Evolutionary conservation across 2,888 invertebrate genomes (phyloP), one percentile per base, ranked within the genome.

Genomic region (Pimpla rufipes): DNA sequence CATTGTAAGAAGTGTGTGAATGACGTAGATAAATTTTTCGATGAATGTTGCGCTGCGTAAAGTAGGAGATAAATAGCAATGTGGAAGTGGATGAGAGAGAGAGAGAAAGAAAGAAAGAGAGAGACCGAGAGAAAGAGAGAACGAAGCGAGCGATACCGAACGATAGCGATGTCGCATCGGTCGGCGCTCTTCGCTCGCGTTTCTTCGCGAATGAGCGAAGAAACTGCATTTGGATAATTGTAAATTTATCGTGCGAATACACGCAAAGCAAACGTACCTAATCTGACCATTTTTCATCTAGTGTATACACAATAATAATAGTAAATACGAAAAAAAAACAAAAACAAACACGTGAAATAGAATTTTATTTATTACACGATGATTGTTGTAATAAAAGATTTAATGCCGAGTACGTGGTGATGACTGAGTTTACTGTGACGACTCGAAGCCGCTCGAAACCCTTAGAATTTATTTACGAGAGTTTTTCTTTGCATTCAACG

Each of bases 271-370:
- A 81, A 77, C 77, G 71, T 81, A 77, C 67, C 81, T 62, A 81
- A 81, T 59, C 71, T 73, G 81, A 81, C 73, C 76, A 77, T 59
- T 81, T 81, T 81, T 81, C 81, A 77, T 77, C 71, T 67, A 81
- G 50, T 81, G 81, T 81, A 81, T 73, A 76, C 71, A 73, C 71
- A 71, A 83, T 81, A 76, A 80, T 77, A 80, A 83, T 83, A 74
- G 70, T 76, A 78, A 45, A 37, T 68, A 70, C 45, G 59, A 71
- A 66, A 57, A 75, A 21, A 50, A 80, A 50, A 18, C 62, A 64
- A 77, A 35, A 82, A 59, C 66, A 75, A 37, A 50, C 70, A 67
- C 59, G 52, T 55, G 37, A 47, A 70, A 64, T 64, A 64, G 64
- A 64, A 42, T 64, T 64, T 55, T 70, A 55, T 55, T 50, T 55